phyloP scores from a whole-genome alignment of 2,113 vertebrate genomes.

The Siniperca knerii region DNA sequence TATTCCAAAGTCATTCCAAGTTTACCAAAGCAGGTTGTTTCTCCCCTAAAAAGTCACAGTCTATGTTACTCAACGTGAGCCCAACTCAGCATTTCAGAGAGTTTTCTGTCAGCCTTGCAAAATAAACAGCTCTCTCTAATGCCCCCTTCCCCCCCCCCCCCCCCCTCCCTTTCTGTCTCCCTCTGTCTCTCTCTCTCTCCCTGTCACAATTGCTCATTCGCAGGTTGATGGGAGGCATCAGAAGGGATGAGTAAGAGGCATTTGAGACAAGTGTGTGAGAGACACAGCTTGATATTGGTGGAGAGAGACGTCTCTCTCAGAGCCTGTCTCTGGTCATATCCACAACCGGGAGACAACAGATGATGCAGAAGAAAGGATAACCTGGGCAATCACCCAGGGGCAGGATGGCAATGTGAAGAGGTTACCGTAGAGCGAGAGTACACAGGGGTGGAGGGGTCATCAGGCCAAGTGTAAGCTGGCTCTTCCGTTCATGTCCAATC shows the following conservation, averaged over 20 bases:
- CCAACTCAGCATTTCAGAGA: constrained; percentile 71
- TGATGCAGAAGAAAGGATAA: constrained; percentile 74
- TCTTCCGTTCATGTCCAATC: constrained; percentile 76
- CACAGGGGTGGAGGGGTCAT: constrained; percentile 60
- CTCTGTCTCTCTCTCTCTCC: constrained; percentile 55
- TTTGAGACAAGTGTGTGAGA: constrained; percentile 76
- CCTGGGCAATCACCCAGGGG: constrained; percentile 74
- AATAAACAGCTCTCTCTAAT: constrained; percentile 75
- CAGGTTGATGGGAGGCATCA: constrained; percentile 76
- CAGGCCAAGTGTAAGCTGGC: constrained; percentile 72
- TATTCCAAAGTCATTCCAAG: constrained; percentile 80
- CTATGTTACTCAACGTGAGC: constrained; percentile 71
- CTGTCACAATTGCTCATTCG: constrained; percentile 81
- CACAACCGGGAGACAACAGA: constrained; percentile 66
- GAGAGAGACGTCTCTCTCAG: constrained; percentile 77
- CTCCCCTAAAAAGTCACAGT: constrained; percentile 78
- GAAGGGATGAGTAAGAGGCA: constrained; percentile 77
- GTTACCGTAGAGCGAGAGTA: constrained; percentile 40
- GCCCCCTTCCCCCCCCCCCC: too few relatives aligned
- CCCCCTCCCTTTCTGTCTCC: constrained; percentile 46
- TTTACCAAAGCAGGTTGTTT: constrained; percentile 80
- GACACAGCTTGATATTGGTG: constrained; percentile 66
- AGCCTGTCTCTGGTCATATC: constrained; percentile 78
- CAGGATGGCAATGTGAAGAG: constrained; percentile 48
- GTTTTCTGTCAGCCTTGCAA: constrained; percentile 84